Conservation (phyloP, 2,113 vertebrate species). For the Clupea harengus region DNA sequence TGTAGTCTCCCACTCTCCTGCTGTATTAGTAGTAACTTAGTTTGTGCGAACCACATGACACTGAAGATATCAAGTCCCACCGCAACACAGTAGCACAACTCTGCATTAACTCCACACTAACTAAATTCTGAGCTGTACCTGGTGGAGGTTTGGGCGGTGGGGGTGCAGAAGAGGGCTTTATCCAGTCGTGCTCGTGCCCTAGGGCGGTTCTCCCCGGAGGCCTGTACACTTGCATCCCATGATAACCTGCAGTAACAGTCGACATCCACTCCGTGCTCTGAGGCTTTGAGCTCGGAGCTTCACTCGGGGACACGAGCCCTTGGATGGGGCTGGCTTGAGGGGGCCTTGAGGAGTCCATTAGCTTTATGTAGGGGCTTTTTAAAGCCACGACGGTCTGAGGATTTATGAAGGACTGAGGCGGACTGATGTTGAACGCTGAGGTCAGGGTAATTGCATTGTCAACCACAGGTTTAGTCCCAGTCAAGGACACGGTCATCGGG, state of each 20-base stretch:
- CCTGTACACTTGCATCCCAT: conserved; percentile 6
- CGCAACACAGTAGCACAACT: background rate
- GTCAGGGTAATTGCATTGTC: background rate
- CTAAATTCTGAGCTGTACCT: background rate
- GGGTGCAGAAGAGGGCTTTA: background rate
- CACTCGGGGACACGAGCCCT: background rate
- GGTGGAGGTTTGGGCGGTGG: background rate
- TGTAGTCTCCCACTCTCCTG: background rate
- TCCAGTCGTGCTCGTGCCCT: background rate
- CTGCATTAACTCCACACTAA: background rate
- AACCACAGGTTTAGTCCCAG: background rate
- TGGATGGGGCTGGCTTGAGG: background rate
- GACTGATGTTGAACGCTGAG: background rate
- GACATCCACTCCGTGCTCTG: background rate
- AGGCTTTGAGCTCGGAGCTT: background rate
- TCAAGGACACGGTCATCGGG: background rate
- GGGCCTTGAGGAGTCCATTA: background rate
- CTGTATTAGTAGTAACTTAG: background rate
- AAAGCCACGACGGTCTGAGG: background rate
- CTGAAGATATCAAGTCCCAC: background rate
- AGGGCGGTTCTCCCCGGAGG: background rate
- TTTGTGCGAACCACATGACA: background rate
- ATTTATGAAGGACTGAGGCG: background rate
- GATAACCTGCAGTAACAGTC: background rate
- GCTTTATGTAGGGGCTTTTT: background rate